A percentile compares a stretch with the other conserved stretches of the same genome.
These are phyloP conservation scores for Rostratula benghalensis DNA, from an alignment of 2,113 vertebrate genomes.

Conservation along the genomic window DNA sequence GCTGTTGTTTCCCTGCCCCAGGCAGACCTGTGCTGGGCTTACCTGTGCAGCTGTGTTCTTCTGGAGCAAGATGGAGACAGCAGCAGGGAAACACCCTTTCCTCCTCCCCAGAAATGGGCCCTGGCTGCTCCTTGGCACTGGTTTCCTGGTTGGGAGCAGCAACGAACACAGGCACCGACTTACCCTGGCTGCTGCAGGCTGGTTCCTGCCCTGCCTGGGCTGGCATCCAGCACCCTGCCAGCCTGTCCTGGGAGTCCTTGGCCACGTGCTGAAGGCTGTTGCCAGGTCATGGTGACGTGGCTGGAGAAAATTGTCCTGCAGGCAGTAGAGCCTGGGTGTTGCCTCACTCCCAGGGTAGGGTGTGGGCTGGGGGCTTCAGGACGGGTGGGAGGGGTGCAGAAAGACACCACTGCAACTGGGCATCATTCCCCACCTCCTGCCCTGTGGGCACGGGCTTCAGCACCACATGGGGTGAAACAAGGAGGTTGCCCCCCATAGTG, in stretches of 20 bases:
- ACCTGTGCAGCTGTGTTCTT: not conserved
- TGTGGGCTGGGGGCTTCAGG: accelerated
- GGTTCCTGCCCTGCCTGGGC: not conserved
- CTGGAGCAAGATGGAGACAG: not conserved
- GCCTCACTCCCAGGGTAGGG: accelerated
- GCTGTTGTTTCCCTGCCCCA: not conserved
- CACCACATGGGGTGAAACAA: not conserved
- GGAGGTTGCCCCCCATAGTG: accelerated
- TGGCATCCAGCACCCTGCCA: not conserved
- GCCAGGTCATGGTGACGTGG: not conserved
- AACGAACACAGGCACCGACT: accelerated
- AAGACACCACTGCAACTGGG: accelerated
- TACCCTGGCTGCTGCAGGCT: not conserved
- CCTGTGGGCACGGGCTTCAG: not conserved
- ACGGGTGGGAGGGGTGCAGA: not conserved
- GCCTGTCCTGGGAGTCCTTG: not conserved
- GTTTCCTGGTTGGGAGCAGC: not conserved
- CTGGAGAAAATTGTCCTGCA: not conserved
- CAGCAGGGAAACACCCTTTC: not conserved
- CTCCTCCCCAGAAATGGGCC: accelerated
- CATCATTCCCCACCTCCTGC: no score
- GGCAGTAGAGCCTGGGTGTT: not conserved
- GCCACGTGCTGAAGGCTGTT: not conserved
- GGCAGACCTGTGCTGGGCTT: not conserved
- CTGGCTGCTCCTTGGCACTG: not conserved